Base-by-base conservation (phyloP, 2,888 invertebrate species). In the Pasiphila rectangulata region DNA sequence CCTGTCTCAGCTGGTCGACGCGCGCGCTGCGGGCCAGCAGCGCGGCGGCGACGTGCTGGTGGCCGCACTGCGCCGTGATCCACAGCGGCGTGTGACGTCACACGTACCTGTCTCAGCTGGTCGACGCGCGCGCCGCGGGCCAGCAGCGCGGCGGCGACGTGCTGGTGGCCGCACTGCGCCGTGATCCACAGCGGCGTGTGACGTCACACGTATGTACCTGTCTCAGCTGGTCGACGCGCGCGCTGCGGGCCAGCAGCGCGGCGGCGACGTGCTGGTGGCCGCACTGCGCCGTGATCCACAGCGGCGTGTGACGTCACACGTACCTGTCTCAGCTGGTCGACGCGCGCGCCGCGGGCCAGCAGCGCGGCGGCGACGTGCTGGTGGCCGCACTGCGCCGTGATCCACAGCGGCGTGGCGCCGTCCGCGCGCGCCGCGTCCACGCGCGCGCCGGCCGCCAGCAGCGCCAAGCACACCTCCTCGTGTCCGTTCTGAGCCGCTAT, bases 231-330 rank as follows among this genome's bases (percentile, higher is more conserved):
- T 2, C 23, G 23, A 23, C n/a, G 21, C 7, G 21, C 4, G 10
- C 10, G 10, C 24, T 25, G 25, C 4, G 91, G 67, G 92, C 92
- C 55, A 97, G 88, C 63, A 98, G 89, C 67, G 93, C 91, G 56
- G 93, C 90, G 46, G 94, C 96, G 34, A 94, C 94, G 70, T 92
- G 92, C 73, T 94, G 92, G 86, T 97, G 96, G 0, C 97, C 98
- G 95, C 97, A 97, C 91, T 98, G 98, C 56, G 96, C 93, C 24
- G 97, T 95, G 67, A 98, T 98, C 97, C 97, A 98, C 57, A 98
- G 91, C 51, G 98, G 94, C 34, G 96, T 95, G 71, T n/a, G n/a
- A n/a, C n/a, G n/a, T n/a, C n/a, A n/a, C n/a, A n/a, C n/a, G n/a
- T 25, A 94, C 96, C 88, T 95, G 94, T 78, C 96, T 89, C 16